A percentile compares a stretch with the other conserved stretches of the same genome.
phyloP scores from a whole-genome alignment of 2,113 vertebrate genomes.

The Noctilio leporinus region DNA sequence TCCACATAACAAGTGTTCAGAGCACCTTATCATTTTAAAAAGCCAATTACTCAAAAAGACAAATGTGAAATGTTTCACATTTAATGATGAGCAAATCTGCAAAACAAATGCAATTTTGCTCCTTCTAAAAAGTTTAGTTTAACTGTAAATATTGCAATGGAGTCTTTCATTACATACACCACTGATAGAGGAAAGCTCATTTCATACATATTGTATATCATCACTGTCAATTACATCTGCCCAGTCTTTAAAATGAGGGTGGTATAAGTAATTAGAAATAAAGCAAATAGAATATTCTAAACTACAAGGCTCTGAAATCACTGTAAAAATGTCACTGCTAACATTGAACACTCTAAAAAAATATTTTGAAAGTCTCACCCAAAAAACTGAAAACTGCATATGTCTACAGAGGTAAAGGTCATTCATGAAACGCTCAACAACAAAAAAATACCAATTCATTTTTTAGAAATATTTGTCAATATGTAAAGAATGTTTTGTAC shows the following conservation, averaged over 20 bases:
- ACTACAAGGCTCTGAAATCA: slow-evolving; percentile 84
- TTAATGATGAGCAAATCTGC: slow-evolving; percentile 89
- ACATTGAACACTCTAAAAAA: slow-evolving; percentile 87
- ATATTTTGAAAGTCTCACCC: slow-evolving; percentile 90
- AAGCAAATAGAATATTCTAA: slow-evolving; percentile 86
- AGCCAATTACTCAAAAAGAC: slow-evolving; percentile 91
- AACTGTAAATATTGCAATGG: slow-evolving; percentile 89
- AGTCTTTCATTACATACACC: slow-evolving; percentile 86
- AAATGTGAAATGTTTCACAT: slow-evolving; percentile 92
- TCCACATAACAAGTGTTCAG: slow-evolving; percentile 91
- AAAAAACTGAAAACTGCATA: slow-evolving; percentile 88
- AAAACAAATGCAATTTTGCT: slow-evolving; percentile 89
- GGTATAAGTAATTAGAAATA: slow-evolving; percentile 87
- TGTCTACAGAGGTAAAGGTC: slow-evolving; percentile 88
- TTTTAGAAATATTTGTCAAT: slow-evolving; percentile 90
- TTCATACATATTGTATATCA: slow-evolving; percentile 87
- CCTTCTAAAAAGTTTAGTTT: slow-evolving; percentile 86
- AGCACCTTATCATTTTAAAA: slow-evolving; percentile 92
- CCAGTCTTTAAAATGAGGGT: slow-evolving; percentile 82
- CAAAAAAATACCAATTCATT: slow-evolving; percentile 87
- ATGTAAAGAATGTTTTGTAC: slow-evolving; percentile 89
- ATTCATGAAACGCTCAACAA: slow-evolving; percentile 88
- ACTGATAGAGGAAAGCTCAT: slow-evolving; percentile 81
- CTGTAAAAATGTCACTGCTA: slow-evolving; percentile 87
- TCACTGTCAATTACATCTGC: slow-evolving; percentile 88